Evolutionary conservation across 2,888 invertebrate genomes (phyloP), one percentile per base, ranked within the genome.

Genomic region (Chymomyza caudatula): DNA sequence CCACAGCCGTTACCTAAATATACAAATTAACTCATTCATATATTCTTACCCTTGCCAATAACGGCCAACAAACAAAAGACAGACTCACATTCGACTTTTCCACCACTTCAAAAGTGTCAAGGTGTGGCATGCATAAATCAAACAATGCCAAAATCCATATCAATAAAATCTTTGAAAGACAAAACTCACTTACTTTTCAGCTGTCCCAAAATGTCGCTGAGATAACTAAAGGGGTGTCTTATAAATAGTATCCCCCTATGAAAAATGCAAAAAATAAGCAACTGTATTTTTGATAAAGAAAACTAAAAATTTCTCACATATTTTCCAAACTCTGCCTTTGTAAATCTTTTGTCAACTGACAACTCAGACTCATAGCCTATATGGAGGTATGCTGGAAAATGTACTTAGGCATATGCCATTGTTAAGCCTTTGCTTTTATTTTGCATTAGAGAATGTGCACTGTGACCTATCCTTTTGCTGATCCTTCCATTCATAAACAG

Each of bases 1-100:
- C 19, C 53, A n/a, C 49, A 22, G 8, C 44, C 57, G 29, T 29
- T 67, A 71, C 69, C 72, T 83, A 86, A 82, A 78, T 79, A 85
- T 75, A 86, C 82, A 83, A 83, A 83, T 83, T 86, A 83, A 83
- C 85, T 85, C 86, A 73, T 79, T 79, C 77, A 13, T 43, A 53
- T 15, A 52, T 22, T n/a, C 15, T 51, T 13, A 15, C 0, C 13
- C 15, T 23, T 47, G 17, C 13, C 57, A 57, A 57, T n/a, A 5
- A 19, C 56, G 11, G 49, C 23, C 71, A 73, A 78, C 77, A 85
- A 80, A 60, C 49, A 29, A 20, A 25, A 42, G 55, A 22, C 54
- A 47, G 53, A 29, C 20, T 55, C 47, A 0, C 1, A 8, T 37
- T 8, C 29, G 29, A 37, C 29, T 37, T 37, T 37, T 56, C 44